Conservation (phyloP, 2,888 invertebrate species). For the Amiota minor region DNA sequence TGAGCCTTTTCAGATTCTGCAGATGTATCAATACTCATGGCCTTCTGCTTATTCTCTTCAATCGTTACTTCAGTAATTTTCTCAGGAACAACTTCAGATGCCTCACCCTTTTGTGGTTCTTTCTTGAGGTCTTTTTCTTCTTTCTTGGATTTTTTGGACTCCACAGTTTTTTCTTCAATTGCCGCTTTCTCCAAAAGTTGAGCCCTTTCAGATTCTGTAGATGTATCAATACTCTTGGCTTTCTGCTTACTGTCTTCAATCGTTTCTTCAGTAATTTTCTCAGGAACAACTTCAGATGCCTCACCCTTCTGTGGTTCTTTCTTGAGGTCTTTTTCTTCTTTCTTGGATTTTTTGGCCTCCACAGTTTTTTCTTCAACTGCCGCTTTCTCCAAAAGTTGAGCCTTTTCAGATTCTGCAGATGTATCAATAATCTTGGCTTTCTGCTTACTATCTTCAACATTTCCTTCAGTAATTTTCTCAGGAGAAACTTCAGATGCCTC, state of each 20-base stretch:
- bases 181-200: constrained; percentile 31
- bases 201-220: constrained; percentile 42
- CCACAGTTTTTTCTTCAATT: constrained; percentile 46
- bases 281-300: constrained; percentile 15
- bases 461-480: constrained; percentile 28
- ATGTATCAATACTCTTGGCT: constrained; percentile 19
- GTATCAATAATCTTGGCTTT: constrained; percentile 18
- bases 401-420: constrained; percentile 1
- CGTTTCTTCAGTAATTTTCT: constrained; percentile 27
- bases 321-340: constrained; percentile 31
- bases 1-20: constrained; percentile 13
- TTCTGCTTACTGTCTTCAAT: constrained; percentile 32
- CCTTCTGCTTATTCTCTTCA: constrained; percentile 41
- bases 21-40: constrained; percentile 21
- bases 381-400: constrained; percentile 15
- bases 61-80: constrained; percentile 46
- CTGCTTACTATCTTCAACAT: constrained; percentile 17
- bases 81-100: constrained; percentile 35
- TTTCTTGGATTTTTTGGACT: constrained; percentile 36
- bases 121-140: constrained; percentile 34
- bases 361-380: constrained; percentile 28
- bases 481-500: constrained; percentile 22
- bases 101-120: constrained; percentile 1
- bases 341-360: constrained; percentile 43
- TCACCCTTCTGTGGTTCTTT: constrained; percentile 29